A percentile compares a stretch with the other conserved stretches of the same genome.
phyloP scores from a whole-genome alignment of 2,888 invertebrate species.

The Frankliniella fusca region DNA sequence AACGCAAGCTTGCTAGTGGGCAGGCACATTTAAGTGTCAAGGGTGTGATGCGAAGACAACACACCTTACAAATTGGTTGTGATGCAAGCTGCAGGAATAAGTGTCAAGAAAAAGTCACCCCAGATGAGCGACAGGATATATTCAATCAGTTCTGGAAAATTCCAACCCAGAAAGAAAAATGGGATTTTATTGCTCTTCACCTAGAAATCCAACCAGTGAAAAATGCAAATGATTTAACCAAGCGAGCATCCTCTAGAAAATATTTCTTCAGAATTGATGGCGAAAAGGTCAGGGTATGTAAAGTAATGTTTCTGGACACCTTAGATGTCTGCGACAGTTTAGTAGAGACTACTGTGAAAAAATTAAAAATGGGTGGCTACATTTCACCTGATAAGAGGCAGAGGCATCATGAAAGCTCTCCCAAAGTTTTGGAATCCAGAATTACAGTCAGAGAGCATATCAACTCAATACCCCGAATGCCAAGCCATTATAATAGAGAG shows the following conservation, averaged over 20 bases:
- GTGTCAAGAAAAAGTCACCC: no score
- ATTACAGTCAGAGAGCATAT: neutral
- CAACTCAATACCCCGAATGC: neutral
- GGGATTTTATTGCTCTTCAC: no score
- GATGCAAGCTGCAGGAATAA: no score
- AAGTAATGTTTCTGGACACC: neutral
- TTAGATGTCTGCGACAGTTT: neutral
- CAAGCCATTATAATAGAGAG: neutral
- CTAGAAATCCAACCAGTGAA: neutral
- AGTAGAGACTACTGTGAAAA: neutral
- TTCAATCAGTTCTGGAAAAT: no score
- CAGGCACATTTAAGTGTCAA: no score
- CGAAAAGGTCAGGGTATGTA: neutral
- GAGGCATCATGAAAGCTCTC: neutral
- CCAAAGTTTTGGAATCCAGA: neutral
- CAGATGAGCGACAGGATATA: no score
- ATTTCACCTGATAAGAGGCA: neutral
- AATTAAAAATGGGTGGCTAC: neutral
- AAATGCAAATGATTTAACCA: neutral
- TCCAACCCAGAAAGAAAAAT: no score
- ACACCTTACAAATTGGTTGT: no score
- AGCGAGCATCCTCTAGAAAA: neutral
- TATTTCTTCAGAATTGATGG: neutral
- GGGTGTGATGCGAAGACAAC: no score
- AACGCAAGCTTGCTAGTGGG: no score